A percentile compares a stretch with the other conserved stretches of the same genome.
Evolutionary conservation across 2,113 vertebrate species (phyloP).

Genomic region (Gymnarchus niloticus): DNA sequence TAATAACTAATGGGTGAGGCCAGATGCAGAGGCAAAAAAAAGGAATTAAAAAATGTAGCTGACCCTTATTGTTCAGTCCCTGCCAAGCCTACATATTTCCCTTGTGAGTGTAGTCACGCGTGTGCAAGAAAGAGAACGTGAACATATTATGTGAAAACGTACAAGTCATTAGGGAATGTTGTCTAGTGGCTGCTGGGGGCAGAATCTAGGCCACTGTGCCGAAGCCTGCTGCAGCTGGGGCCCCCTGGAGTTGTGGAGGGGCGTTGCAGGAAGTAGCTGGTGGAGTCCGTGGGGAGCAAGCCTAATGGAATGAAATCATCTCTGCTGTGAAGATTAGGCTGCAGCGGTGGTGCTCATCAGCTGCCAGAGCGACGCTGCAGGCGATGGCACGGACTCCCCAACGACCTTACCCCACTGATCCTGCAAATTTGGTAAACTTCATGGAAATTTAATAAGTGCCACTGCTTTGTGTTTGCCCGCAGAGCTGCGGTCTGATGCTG

Average conservation of each 20-base stretch:
- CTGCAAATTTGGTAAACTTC: slow-evolving; percentile 58
- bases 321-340: slow-evolving; percentile 70
- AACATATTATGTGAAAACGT: not conserved
- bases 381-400: slow-evolving; percentile 43
- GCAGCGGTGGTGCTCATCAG: slow-evolving; percentile 44
- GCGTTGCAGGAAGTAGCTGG: slow-evolving; percentile 43
- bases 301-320: slow-evolving; percentile 79
- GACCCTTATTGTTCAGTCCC: not conserved
- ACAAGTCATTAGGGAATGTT: not conserved
- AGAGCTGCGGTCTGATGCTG: slow-evolving; percentile 48
- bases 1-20: slow-evolving; percentile 42
- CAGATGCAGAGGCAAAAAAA: not conserved
- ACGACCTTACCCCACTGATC: slow-evolving; percentile 46
- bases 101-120: not conserved
- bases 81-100: not conserved
- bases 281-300: slow-evolving; percentile 61
- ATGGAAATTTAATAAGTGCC: slow-evolving; percentile 55
- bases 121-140: not conserved
- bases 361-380: slow-evolving; percentile 47
- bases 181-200: slow-evolving; percentile 18
- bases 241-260: slow-evolving; percentile 44
- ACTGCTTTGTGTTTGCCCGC: slow-evolving; percentile 49
- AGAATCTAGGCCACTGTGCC: slow-evolving; percentile 59
- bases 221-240: slow-evolving; percentile 59
- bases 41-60: not conserved